Conservation (phyloP, 2,797 vertebrate species). For the Hoplostethus atlanticus region DNA sequence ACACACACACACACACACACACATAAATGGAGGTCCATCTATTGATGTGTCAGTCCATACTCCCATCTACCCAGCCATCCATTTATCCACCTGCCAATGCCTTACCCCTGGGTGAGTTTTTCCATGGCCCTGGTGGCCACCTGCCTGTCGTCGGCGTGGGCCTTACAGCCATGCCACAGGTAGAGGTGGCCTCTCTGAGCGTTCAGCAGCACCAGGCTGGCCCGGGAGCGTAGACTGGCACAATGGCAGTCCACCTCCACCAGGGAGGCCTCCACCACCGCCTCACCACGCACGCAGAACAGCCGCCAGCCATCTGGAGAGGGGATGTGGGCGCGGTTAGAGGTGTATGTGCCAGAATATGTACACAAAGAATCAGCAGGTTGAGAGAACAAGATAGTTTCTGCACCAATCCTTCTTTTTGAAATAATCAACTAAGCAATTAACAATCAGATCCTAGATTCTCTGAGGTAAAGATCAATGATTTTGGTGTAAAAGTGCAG, state of each 20-base stretch:
- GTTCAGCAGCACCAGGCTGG: conserved; percentile 80
- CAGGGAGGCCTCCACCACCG: conserved; percentile 78
- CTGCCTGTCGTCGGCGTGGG: conserved; percentile 68
- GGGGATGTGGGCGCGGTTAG: background rate
- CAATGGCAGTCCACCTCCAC: conserved; percentile 81
- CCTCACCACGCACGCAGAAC: conserved; percentile 85
- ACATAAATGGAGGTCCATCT: too few species aligned
- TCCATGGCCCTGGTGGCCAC: conserved; percentile 83
- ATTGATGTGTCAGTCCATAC: background rate
- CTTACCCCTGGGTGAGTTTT: conserved; percentile 79
- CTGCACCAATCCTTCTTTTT: background rate
- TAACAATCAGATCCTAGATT: background rate
- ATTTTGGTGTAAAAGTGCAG: background rate
- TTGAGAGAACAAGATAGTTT: background rate
- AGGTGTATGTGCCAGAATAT: background rate
- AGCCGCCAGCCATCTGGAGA: conserved; percentile 80
- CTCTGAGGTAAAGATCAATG: background rate
- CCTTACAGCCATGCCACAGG: conserved; percentile 87
- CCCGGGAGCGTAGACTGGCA: conserved; percentile 84
- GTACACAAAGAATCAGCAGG: background rate
- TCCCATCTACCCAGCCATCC: background rate
- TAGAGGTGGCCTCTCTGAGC: conserved; percentile 73
- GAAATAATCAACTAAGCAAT: background rate
- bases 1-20: background rate
- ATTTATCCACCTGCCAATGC: fast-evolving